phyloP scores from a whole-genome alignment of 2,888 invertebrate genomes.

The Xylophagus ater region DNA sequence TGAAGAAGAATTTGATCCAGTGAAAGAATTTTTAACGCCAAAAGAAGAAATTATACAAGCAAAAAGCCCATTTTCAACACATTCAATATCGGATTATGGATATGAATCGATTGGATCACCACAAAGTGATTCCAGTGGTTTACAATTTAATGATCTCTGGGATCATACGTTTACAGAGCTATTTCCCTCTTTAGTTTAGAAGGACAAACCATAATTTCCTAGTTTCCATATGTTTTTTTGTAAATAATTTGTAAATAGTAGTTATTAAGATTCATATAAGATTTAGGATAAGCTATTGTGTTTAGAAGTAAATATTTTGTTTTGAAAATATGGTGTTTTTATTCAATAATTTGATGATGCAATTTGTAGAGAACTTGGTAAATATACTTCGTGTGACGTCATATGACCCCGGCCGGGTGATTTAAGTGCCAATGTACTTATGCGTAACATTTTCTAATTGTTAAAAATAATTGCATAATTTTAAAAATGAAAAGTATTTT shows the following conservation, averaged over 20 bases:
- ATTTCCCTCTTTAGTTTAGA: slow-evolving; percentile 59
- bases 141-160: slow-evolving; percentile 50
- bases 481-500: too few relatives aligned
- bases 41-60: not conserved
- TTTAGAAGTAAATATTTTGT: slow-evolving; percentile 6
- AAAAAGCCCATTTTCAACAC: slow-evolving; percentile 31
- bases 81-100: slow-evolving; percentile 47
- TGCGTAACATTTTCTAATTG: too few relatives aligned
- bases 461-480: too few relatives aligned
- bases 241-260: slow-evolving; percentile 8
- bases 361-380: too few relatives aligned
- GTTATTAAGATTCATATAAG: slow-evolving; percentile 6
- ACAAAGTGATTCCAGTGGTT: slow-evolving; percentile 20
- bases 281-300: slow-evolving; percentile 6
- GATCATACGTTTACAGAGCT: slow-evolving; percentile 65
- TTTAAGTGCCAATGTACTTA: too few relatives aligned
- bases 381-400: too few relatives aligned
- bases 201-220: not conserved
- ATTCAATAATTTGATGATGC: not conserved
- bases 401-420: too few relatives aligned
- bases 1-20: slow-evolving; percentile 29
- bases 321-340: not conserved
- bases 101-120: slow-evolving; percentile 58
- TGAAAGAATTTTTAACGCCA: slow-evolving; percentile 27
- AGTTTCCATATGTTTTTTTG: not conserved